Evolutionary conservation across 2,113 vertebrate species (phyloP).

Genomic region (Lampris megalopsis): DNA sequence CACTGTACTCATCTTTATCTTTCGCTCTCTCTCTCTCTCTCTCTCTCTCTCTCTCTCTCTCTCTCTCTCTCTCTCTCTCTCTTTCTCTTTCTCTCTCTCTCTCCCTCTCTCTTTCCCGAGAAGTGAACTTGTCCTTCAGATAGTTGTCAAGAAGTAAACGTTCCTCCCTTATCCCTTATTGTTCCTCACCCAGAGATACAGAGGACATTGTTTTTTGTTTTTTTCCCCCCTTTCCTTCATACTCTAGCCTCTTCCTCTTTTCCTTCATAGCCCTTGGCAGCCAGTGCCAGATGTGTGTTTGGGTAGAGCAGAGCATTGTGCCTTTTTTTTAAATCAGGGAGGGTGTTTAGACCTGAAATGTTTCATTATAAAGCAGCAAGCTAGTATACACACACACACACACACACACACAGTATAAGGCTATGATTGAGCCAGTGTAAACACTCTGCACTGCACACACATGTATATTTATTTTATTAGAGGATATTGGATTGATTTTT

Average conservation of each 20-base stretch:
- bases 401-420: background rate
- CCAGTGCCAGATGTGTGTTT: conserved; percentile 51
- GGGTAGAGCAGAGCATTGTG: conserved; percentile 54
- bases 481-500: no score
- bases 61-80: no score
- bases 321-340: conserved; percentile 41
- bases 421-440: no score
- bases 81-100: background rate
- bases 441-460: no score
- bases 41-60: no score
- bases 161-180: conserved; percentile 39
- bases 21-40: background rate
- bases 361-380: conserved; percentile 20
- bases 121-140: conserved; percentile 43
- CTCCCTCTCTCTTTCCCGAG: background rate
- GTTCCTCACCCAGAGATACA: conserved; percentile 38
- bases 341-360: conserved; percentile 37
- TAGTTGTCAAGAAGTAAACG: conserved; percentile 41
- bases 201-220: conserved; percentile 21
- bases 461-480: background rate
- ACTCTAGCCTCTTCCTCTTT: conserved; percentile 15
- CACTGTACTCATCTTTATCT: background rate
- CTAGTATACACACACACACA: background rate
- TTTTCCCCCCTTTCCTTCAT: conserved; percentile 43
- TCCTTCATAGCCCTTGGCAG: conserved; percentile 15